phyloP scores from a whole-genome alignment of 2,888 invertebrate species.

The Drosophila paranaensis region DNA sequence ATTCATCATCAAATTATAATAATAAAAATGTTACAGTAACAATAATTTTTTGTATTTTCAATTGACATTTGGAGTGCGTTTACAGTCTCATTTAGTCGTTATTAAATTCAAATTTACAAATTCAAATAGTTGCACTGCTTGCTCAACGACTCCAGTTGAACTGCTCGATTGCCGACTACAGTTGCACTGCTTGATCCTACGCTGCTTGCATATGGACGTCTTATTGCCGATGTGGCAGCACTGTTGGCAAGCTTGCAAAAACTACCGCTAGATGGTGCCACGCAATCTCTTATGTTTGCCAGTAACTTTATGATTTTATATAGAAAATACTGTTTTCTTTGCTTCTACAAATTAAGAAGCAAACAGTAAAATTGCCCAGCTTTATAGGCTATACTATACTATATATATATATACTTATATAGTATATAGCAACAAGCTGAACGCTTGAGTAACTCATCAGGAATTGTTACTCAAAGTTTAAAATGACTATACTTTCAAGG shows the following conservation, averaged over 20 bases:
- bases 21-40: too few species aligned
- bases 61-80: too few species aligned
- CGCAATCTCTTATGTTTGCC: rapidly evolving
- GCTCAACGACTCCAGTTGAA: neutral
- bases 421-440: too few species aligned
- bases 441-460: too few species aligned
- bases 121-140: slow-evolving; percentile 12
- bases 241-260: neutral
- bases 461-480: neutral
- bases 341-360: neutral
- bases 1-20: too few species aligned
- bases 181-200: slow-evolving; percentile 20
- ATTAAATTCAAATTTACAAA: neutral
- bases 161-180: too few species aligned
- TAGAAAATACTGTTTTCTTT: neutral
- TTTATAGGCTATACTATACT: too few species aligned
- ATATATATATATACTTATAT: too few species aligned
- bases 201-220: slow-evolving; percentile 5
- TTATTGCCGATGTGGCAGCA: slow-evolving; percentile 11
- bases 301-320: neutral
- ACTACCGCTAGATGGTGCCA: slow-evolving; percentile 21
- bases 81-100: too few species aligned
- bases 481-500: neutral
- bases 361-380: too few species aligned
- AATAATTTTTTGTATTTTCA: too few species aligned